Evolutionary conservation across 1,140 invertebrate genomes (phyloP).

Genomic region (Orius laevigatus): DNA sequence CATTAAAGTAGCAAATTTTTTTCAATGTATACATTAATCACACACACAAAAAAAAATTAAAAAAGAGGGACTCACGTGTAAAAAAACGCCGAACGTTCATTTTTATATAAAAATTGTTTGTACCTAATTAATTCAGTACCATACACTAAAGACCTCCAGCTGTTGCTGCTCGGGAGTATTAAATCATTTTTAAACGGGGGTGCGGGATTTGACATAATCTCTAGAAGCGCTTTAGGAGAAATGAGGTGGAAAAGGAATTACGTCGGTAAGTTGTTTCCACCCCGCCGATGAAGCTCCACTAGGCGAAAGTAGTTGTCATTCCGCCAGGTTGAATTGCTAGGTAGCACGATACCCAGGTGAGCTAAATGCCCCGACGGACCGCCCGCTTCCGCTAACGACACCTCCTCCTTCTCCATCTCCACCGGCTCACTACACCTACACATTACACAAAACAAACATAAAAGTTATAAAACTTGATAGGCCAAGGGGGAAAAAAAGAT

Average conservation of each 20-base stretch:
- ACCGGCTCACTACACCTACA: no score
- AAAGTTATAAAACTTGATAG: no score
- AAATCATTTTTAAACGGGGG: neutral
- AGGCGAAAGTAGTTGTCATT: conserved; percentile 53
- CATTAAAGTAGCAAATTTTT: no score
- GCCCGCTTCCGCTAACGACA: no score
- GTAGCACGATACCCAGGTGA: conserved; percentile 28
- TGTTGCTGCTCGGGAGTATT: neutral
- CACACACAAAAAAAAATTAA: no score
- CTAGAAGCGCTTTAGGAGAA: neutral
- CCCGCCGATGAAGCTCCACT: conserved; percentile 45
- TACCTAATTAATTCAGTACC: neutral
- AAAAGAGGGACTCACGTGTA: neutral
- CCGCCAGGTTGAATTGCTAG: conserved; percentile 54
- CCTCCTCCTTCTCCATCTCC: no score
- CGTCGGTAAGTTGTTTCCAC: neutral
- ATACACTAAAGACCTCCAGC: conserved; percentile 2
- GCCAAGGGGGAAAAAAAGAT: no score
- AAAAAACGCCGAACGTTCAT: neutral
- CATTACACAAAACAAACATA: no score
- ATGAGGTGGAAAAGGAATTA: neutral
- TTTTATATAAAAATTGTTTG: neutral
- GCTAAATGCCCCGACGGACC: conserved; percentile 3
- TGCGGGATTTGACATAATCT: neutral
- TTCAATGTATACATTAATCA: no score